These are phyloP conservation scores for Drosophila takahashii DNA, from an alignment of 1,140 invertebrate species.

Conservation along the genomic window DNA sequence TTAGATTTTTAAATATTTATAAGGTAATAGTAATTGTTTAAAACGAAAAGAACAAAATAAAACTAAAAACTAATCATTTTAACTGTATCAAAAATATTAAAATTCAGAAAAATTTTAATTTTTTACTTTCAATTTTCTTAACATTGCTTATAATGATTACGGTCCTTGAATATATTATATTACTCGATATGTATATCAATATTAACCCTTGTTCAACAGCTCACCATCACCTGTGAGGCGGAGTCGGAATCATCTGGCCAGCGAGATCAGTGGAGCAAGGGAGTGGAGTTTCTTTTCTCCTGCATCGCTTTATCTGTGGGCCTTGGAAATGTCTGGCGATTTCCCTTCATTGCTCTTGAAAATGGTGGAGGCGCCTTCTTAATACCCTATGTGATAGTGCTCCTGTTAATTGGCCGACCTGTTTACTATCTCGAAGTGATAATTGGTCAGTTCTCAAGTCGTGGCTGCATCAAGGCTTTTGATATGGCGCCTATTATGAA, in stretches of 20 bases:
- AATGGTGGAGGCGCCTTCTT: constrained; percentile 92
- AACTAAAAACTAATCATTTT: too few species aligned
- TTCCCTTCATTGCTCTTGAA: constrained; percentile 91
- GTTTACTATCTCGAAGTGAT: constrained; percentile 93
- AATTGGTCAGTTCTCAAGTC: constrained; percentile 89
- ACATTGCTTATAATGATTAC: too few species aligned
- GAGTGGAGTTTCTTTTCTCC: constrained; percentile 92
- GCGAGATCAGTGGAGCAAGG: constrained; percentile 88
- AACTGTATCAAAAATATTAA: too few species aligned
- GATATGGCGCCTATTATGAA: constrained; percentile 86
- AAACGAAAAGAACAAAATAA: too few species aligned
- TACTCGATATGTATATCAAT: too few species aligned
- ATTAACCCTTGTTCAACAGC: background rate
- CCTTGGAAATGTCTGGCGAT: constrained; percentile 93
- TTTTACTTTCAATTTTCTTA: too few species aligned
- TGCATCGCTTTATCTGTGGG: constrained; percentile 94
- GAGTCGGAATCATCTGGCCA: background rate
- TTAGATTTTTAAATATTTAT: too few species aligned
- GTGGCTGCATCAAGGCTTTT: constrained; percentile 87
- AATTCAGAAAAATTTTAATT: too few species aligned
- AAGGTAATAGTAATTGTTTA: too few species aligned
- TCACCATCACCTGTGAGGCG: constrained; percentile 28
- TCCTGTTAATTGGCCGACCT: constrained; percentile 92
- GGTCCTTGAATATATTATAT: too few species aligned
- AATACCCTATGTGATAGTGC: constrained; percentile 91